phyloP scores from a whole-genome alignment of 2,113 vertebrate species.

The Propithecus coquereli region DNA sequence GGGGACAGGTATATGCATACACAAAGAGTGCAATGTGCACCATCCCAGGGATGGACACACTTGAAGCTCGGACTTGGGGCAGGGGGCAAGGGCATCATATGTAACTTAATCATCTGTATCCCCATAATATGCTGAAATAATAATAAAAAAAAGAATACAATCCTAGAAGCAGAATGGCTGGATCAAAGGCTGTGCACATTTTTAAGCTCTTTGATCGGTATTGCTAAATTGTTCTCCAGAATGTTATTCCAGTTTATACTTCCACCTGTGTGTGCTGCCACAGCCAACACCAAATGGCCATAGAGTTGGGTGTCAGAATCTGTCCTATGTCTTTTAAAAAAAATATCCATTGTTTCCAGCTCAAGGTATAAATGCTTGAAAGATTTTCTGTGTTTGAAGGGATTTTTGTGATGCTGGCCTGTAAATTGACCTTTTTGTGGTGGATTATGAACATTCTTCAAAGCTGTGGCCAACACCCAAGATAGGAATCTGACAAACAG shows the following conservation, averaged over 20 bases:
- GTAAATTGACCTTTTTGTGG: background rate
- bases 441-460: slow-evolving; percentile 13
- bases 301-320: background rate
- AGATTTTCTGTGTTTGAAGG: background rate
- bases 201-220: slow-evolving; percentile 15
- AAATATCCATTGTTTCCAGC: background rate
- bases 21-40: no score
- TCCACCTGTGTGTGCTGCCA: background rate
- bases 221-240: background rate
- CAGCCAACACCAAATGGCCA: background rate
- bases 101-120: no score
- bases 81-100: no score
- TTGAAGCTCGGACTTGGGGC: no score
- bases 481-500: background rate
- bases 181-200: background rate
- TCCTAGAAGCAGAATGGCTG: background rate
- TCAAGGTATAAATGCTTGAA: slow-evolving; percentile 25
- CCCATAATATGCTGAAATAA: no score
- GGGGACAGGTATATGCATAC: no score
- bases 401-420: background rate
- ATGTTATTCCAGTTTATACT: slow-evolving; percentile 22
- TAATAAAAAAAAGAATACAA: background rate
- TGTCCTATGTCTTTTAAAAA: background rate
- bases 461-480: background rate
- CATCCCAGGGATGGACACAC: no score